These are phyloP conservation scores for Drosophila meridiana DNA, from an alignment of 2,888 invertebrate genomes.

Conservation along the genomic window DNA sequence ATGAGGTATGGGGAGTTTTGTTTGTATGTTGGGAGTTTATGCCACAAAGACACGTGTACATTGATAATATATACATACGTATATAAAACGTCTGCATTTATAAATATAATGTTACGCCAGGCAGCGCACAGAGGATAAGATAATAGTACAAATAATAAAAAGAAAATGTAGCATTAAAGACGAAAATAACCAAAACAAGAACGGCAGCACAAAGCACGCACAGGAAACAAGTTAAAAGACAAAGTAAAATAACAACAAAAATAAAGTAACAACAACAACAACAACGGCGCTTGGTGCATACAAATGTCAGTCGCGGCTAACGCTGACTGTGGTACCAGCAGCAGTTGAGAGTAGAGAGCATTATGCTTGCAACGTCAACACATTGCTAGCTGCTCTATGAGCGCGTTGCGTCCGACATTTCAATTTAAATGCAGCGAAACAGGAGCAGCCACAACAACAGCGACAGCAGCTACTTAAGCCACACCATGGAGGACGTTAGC, in stretches of 20 bases:
- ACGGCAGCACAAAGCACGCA: conserved; percentile 33
- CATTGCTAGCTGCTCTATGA: conserved; percentile 26
- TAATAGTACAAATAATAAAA: conserved; percentile 57
- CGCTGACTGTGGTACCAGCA: conserved; percentile 32
- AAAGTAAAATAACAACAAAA: conserved; percentile 17
- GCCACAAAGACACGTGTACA: conserved; percentile 26
- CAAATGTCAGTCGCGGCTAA: conserved; percentile 59
- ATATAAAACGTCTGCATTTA: conserved; percentile 14
- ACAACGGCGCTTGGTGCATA: conserved; percentile 52
- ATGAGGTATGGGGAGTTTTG: conserved; percentile 6
- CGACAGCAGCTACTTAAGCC: conserved; percentile 36
- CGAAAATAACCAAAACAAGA: conserved; percentile 24
- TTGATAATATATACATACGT: conserved; percentile 15
- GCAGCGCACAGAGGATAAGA: conserved; percentile 37
- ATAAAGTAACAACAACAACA: conserved; percentile 5
- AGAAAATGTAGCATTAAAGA: conserved; percentile 44
- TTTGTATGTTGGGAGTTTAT: conserved; percentile 5
- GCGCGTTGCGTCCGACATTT: conserved; percentile 48
- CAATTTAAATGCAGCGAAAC: conserved; percentile 38
- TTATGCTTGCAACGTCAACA: conserved; percentile 31
- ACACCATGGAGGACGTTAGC: conserved; percentile 60
- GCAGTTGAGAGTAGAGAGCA: conserved; percentile 7
- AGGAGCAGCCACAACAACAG: conserved; percentile 25
- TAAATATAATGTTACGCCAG: conserved; percentile 54
- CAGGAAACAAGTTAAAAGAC: conserved; percentile 38